Base-by-base conservation (phyloP, 2,888 invertebrate species). In the Sarcophaga subvicina region DNA sequence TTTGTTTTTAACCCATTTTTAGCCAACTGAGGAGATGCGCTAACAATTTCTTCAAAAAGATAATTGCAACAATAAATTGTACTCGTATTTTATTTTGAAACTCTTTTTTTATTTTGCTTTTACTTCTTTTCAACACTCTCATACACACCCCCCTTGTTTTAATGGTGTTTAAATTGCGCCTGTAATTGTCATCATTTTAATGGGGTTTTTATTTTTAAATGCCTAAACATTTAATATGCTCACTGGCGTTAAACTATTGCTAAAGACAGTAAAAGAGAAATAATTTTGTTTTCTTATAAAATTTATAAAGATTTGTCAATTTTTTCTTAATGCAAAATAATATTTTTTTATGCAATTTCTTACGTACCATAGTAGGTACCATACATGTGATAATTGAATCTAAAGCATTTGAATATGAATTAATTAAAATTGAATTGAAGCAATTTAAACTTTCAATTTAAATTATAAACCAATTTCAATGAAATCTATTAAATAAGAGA, bases 1-100 rank as follows among this genome's bases (percentile, higher is more conserved):
- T 54, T 17, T 5, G 17, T 17, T 12, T 63, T 82, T 78, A 83
- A 83, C 83, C 83, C 83, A 83, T 83, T 77, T 83, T 47, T 66
- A 82, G 66, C 62, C 72, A 71, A 72, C 71, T 82, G 66, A 83
- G 77, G 66, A 83, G 77, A 83, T 83, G 77, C 77, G 77, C 77
- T 66, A 76, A 67, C 71, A 62, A 49, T 72, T 78, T 54, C 4
- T 4, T 54, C 17, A 17, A 4, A 70, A 22, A 77, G 64, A 67
- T 83, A 78, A 83, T 67, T 71, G 72, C 67, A 14, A 8, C 12
- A 47, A 20, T 59, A 63, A 37, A 64, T 70, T 69, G 27, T 27
- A 20, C 20, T 20, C 20, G 20, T 22, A 63, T 27, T 69, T 70
- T 22, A 60, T 72, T 78, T 83, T 78, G 77, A 66, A 14, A 12